Base-by-base conservation (phyloP, 2,113 vertebrate species). In the Paramisgurnus dabryanus region DNA sequence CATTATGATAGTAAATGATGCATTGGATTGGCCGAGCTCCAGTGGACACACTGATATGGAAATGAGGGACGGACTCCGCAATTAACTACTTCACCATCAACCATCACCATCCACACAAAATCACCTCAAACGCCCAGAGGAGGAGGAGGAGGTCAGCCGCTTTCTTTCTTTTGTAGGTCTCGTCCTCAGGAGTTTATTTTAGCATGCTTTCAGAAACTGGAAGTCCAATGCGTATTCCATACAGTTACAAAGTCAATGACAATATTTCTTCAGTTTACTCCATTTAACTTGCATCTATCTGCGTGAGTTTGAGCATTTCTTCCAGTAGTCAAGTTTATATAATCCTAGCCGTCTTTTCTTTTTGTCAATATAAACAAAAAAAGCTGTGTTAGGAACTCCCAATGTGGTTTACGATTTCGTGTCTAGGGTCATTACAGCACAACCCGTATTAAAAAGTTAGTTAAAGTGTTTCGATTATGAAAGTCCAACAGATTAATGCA, bases 1-100 rank as follows among this genome's bases (percentile, higher is more conserved):
- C 96, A 97, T 98, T 97, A 97, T 93, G 94, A 94, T 93, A 89
- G 95, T 95, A 96, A 97, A 97, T 97, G 96, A 98, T 96, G 95
- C 96, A 94, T 93, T 88, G 89, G 86, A 89, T 91, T 93, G 96
- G 96, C 95, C 93, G 91, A 87, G 88, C 94, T 95, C 96, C 96
- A 95, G 94, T 88, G 94, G 93, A 90, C 94, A 93, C 94, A 94
- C 95, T 95, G 93, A 94, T 96, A 97, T 96, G 96, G 91, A 95
- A 96, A 97, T 96, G 95, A 97, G 95, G 94, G 95, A 94, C 87
- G 92, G 94, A 93, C 94, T 93, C 88, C 87, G 95, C 95, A 96
- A 96, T 96, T 97, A 97, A 94, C 93, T 89, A 93, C 92, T 88
- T 89, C 91, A 83, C 93, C 94, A 93, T 93, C 94, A 88, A 90